Base-by-base conservation (phyloP, 2,113 vertebrate species). In the Xyliphius kryptos region DNA sequence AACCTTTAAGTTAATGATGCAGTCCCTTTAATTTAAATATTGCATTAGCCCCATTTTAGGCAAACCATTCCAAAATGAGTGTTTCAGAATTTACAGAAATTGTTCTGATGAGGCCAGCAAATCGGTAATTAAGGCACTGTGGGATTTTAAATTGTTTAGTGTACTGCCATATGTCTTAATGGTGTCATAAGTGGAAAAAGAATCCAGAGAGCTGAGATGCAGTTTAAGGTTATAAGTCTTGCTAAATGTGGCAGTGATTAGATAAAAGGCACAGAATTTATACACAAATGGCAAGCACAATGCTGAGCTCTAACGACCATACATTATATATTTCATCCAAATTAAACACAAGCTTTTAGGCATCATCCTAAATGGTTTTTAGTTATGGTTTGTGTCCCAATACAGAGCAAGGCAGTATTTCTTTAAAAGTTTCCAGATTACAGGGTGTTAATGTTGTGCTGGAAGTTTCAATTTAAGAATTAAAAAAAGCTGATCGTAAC, bases 251-350 rank as follows among this genome's bases (percentile, higher is more conserved):
- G 17, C 13, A 51, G 37, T 19, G 20, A n/a, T 61, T 8, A 50
- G 48, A 62, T 15, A 52, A 62, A 51, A 21, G 13, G n/a, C 37
- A 43, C 7, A 32, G 36, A 40, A 13, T 61, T 36, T 49, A 17
- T 10, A 20, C 12, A 40, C 1, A 51, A 40, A 12, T 41, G 48
- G 19, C 14, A 19, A 12, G 20, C 14, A 61, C 38, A 38, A 37
- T 6, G 16, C 11, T 57, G 14, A 14, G 37, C 38, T 41, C 17
- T 56, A 40, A 41, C 15, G 32, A 56, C 32, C 32, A 56, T 20
- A 14, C 36, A 40, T 56, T 19, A 6, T 17, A 38, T 15, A 40
- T 56, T 56, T 56, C 36, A 56, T 15, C 36, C 15, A 56, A 17
- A 43, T 37, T 41, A 17, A 57, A 41, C 38, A 43, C 17, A 53